phyloP scores from a whole-genome alignment of 2,113 vertebrate species.

The Salvelinus alpinus region DNA sequence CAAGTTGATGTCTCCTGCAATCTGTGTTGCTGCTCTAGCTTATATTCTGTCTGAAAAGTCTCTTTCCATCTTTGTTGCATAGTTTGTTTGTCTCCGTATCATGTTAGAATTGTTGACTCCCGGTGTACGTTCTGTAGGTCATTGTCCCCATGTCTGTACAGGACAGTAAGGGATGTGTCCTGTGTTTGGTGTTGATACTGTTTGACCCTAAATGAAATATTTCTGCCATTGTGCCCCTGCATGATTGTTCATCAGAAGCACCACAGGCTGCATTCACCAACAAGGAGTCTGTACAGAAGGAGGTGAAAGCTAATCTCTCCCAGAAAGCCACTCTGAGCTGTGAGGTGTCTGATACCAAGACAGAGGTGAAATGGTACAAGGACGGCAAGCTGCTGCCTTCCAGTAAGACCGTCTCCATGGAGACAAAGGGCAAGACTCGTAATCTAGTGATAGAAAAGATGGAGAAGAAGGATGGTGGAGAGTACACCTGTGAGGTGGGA shows the following conservation, averaged over 20 bases:
- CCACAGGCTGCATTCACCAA: constrained; percentile 70
- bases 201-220: neutral
- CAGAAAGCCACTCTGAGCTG: constrained; percentile 77
- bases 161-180: no score
- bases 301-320: constrained; percentile 68
- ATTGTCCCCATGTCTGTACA: no score
- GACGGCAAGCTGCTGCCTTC: constrained; percentile 75
- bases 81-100: neutral
- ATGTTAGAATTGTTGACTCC: no score
- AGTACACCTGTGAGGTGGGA: constrained; percentile 79
- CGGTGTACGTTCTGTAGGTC: neutral
- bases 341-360: constrained; percentile 73
- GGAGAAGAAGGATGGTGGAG: constrained; percentile 80
- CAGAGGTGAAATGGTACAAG: constrained; percentile 84
- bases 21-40: neutral
- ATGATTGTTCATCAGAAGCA: constrained; percentile 30
- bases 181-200: no score
- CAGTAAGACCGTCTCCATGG: constrained; percentile 69
- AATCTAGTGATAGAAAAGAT: constrained; percentile 76
- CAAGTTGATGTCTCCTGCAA: neutral
- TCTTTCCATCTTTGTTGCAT: neutral
- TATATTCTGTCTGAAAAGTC: neutral
- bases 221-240: constrained; percentile 4
- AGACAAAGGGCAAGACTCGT: constrained; percentile 67
- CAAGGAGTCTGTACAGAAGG: constrained; percentile 74